Evolutionary conservation across 1,140 invertebrate genomes (phyloP).

Genomic region (Drosophila serrata): DNA sequence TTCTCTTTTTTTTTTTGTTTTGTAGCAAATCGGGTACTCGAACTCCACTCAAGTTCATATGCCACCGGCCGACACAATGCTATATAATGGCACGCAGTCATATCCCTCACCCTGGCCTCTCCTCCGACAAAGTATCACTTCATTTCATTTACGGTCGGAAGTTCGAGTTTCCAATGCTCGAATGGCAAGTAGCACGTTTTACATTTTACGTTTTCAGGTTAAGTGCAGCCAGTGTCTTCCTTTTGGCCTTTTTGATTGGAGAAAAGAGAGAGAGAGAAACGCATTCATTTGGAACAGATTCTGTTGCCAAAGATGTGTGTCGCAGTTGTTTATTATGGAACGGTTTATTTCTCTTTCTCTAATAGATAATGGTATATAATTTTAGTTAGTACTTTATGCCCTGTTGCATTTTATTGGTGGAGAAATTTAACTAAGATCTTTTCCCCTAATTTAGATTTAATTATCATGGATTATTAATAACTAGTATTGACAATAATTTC

Average conservation of each 20-base stretch:
- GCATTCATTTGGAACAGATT: slow-evolving; percentile 66
- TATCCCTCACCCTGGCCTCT: slow-evolving; percentile 33
- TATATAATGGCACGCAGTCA: slow-evolving; percentile 73
- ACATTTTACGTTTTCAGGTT: slow-evolving; percentile 65
- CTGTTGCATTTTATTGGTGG: slow-evolving; percentile 44
- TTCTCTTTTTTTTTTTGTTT: neutral
- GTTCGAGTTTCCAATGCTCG: slow-evolving; percentile 65
- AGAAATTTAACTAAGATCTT: slow-evolving; percentile 4
- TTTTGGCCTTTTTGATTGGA: slow-evolving; percentile 16
- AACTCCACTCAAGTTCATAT: slow-evolving; percentile 77
- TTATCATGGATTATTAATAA: neutral
- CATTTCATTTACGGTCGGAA: slow-evolving; percentile 68
- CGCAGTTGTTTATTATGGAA: slow-evolving; percentile 44
- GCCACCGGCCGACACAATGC: slow-evolving; percentile 51
- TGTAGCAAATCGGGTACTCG: slow-evolving; percentile 42
- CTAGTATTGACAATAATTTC: neutral
- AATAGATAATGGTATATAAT: slow-evolving; percentile 39
- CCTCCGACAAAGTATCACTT: slow-evolving; percentile 23
- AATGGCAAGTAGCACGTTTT: slow-evolving; percentile 31
- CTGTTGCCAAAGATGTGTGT: slow-evolving; percentile 43
- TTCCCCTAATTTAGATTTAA: neutral
- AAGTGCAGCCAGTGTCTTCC: slow-evolving; percentile 41
- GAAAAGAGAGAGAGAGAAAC: neutral
- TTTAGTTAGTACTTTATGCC: slow-evolving; percentile 33
- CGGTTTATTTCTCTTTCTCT: slow-evolving; percentile 37